Percentiles rank a stretch among this genome's conserved stretches.
phyloP scores from a whole-genome alignment of 2,888 invertebrate species.

The Melikaiella ostensackeni region DNA sequence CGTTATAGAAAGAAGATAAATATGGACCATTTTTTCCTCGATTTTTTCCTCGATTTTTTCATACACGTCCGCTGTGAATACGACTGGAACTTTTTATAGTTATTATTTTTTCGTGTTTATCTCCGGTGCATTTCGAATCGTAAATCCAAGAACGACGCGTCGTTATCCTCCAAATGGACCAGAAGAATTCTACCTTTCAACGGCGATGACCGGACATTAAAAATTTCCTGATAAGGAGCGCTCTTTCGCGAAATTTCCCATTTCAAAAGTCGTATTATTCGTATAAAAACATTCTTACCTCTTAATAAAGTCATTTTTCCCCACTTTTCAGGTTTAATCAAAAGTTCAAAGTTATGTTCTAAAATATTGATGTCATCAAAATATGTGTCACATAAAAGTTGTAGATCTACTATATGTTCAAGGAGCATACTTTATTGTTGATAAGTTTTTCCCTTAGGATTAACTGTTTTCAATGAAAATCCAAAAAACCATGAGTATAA shows the following conservation, averaged over 20 bases:
- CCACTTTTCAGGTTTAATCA: conserved; percentile 17
- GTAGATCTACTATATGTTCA: too few species aligned
- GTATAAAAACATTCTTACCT: conserved; percentile 28
- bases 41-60: too few species aligned
- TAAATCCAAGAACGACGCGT: conserved; percentile 63
- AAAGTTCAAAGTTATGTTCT: too few species aligned
- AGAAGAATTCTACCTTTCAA: conserved; percentile 33
- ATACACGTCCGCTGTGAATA: conserved; percentile 50
- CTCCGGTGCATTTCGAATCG: conserved; percentile 63
- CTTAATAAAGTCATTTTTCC: conserved; percentile 35
- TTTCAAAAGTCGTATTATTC: conserved; percentile 33
- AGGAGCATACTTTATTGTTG: too few species aligned
- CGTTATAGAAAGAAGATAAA: conserved; percentile 50
- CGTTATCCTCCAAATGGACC: conserved; percentile 51
- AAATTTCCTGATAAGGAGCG: conserved; percentile 40
- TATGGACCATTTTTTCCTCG: conserved; percentile 60
- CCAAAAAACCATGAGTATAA: too few species aligned
- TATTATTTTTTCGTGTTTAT: conserved; percentile 70
- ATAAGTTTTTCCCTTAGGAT: too few species aligned
- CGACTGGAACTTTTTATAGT: conserved; percentile 63
- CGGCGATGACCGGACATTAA: conserved; percentile 40
- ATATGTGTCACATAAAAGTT: too few species aligned
- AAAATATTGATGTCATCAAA: too few species aligned
- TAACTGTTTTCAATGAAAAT: too few species aligned
- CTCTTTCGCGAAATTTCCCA: conserved; percentile 37